A percentile compares a stretch with the other conserved stretches of the same genome.
Conservation (phyloP, 53 echinoderm and acorn worm species). For the Luidia sarsii region DNA sequence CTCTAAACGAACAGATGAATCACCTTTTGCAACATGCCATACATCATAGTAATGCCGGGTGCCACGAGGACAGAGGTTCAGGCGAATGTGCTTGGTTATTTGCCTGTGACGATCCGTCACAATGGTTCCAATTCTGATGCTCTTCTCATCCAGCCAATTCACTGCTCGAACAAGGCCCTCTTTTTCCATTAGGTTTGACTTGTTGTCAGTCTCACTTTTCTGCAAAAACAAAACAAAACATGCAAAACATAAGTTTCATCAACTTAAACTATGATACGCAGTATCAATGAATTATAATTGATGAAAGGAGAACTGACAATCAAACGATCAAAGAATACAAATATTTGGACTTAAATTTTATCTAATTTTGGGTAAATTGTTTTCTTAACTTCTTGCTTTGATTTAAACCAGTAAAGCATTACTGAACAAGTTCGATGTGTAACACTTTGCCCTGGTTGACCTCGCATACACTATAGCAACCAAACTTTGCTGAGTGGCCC, state of each 20-base stretch:
- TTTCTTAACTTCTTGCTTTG: neutral
- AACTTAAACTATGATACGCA: neutral
- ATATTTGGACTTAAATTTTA: neutral
- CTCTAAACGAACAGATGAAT: neutral
- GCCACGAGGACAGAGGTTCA: neutral
- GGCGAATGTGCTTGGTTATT: neutral
- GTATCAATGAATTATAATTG: neutral
- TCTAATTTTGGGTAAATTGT: neutral
- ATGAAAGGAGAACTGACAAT: neutral
- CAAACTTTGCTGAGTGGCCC: constrained; percentile 16
- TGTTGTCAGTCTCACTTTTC: constrained; percentile 6
- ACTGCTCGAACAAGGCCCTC: neutral
- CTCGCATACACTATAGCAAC: constrained; percentile 3
- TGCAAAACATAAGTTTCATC: neutral
- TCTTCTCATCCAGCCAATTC: neutral
- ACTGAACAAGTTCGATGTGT: constrained; percentile 1
- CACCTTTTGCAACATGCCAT: constrained; percentile 22
- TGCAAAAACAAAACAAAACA: constrained; percentile 15
- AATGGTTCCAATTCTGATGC: neutral
- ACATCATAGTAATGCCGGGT: constrained; percentile 7
- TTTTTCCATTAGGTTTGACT: constrained; percentile 13
- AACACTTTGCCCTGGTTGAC: constrained; percentile 5
- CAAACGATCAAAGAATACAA: neutral
- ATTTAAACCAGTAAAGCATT: neutral
- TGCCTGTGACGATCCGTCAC: constrained; percentile 13